Conservation (phyloP, 2,888 invertebrate genomes). For the Arrhopalites spinosus region DNA sequence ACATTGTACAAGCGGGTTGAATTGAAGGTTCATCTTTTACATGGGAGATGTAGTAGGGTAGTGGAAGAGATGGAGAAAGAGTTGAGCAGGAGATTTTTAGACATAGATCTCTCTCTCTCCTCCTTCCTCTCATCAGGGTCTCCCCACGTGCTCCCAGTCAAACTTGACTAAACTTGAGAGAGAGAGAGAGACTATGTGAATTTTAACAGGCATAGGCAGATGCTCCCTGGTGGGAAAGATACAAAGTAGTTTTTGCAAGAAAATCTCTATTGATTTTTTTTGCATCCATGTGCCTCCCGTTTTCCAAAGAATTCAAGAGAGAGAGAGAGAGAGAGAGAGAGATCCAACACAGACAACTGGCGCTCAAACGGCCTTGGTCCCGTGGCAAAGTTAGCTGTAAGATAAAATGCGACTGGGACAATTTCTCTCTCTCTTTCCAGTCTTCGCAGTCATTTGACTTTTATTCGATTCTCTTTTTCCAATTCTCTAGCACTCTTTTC, state of each 20-base stretch:
- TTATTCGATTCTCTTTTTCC: conserved; percentile 3
- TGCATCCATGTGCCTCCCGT: neutral
- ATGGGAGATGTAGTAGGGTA: neutral
- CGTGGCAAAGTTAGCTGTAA: conserved; percentile 7
- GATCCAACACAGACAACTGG: conserved; percentile 21
- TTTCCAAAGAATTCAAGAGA: neutral
- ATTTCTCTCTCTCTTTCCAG: neutral
- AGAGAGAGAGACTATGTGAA: too few relatives aligned
- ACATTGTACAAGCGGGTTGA: neutral
- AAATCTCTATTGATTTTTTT: conserved; percentile 35
- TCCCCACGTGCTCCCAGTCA: neutral
- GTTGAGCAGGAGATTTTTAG: neutral
- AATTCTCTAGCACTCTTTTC: too few relatives aligned
- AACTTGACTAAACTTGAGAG: neutral
- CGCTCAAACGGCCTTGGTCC: neutral
- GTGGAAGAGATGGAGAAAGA: neutral
- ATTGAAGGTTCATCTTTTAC: neutral
- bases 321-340: neutral
- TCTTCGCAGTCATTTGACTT: conserved; percentile 11
- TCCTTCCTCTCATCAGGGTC: neutral
- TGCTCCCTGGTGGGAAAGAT: conserved; percentile 34
- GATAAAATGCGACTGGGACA: neutral
- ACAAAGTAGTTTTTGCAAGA: conserved; percentile 25
- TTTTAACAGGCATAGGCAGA: conserved; percentile 7
- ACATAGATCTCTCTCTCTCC: neutral